A percentile compares a stretch with the other conserved stretches of the same genome.
phyloP scores from a whole-genome alignment of 2,888 invertebrate species.

The Rotaria magnacalcarata region DNA sequence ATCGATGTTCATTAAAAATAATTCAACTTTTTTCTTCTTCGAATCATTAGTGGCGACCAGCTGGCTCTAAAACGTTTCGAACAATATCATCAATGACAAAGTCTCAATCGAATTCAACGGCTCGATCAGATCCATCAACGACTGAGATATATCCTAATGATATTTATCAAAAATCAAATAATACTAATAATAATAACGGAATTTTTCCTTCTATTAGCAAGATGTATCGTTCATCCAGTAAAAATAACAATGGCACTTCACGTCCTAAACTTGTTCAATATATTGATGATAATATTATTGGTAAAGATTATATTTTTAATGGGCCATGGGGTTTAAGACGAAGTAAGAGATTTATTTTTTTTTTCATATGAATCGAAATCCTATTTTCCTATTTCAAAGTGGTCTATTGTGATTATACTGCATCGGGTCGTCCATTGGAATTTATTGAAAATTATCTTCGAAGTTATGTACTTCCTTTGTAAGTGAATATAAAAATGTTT shows the following conservation, averaged over 20 bases:
- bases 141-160: neutral
- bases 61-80: neutral
- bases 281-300: constrained; percentile 75
- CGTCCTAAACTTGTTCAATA: constrained; percentile 68
- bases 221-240: neutral
- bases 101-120: neutral
- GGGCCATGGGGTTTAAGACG: constrained; percentile 77
- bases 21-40: neutral
- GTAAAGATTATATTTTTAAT: constrained; percentile 73
- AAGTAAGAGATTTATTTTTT: constrained; percentile 48
- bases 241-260: neutral
- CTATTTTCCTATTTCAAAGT: constrained; percentile 51
- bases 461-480: constrained; percentile 70
- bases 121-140: neutral
- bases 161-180: neutral
- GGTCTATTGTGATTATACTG: constrained; percentile 80
- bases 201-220: neutral
- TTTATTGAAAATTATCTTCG: constrained; percentile 79
- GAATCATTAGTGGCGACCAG: neutral
- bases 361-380: neutral
- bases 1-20: neutral
- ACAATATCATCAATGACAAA: neutral
- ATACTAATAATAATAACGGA: neutral
- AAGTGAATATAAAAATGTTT: neutral
- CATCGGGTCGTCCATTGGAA: constrained; percentile 73